A percentile compares a stretch with the other conserved stretches of the same genome.
phyloP scores from a whole-genome alignment of 2,888 invertebrate species.

The Drosophila greeni region DNA sequence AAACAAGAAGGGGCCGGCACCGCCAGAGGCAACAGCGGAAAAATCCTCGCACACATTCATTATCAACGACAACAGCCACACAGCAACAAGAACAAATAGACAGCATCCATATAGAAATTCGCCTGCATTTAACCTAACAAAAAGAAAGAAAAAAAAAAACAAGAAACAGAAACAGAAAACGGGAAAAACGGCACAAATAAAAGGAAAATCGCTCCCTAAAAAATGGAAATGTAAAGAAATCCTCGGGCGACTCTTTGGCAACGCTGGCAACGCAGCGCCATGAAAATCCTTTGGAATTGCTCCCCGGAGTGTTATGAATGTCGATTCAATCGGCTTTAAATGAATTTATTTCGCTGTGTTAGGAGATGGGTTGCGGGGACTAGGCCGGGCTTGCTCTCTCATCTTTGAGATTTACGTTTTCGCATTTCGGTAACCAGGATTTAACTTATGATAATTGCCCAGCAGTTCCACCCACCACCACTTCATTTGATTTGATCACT shows the following conservation, averaged over 20 bases:
- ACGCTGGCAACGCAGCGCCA: slow-evolving; percentile 55
- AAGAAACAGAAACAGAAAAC: slow-evolving; percentile 21
- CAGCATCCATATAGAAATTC: slow-evolving; percentile 53
- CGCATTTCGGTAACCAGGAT: slow-evolving; percentile 22
- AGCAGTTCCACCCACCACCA: neutral
- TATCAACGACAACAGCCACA: slow-evolving; percentile 58
- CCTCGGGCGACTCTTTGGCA: slow-evolving; percentile 64
- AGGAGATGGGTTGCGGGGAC: slow-evolving; percentile 8
- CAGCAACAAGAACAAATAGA: slow-evolving; percentile 44
- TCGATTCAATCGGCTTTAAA: slow-evolving; percentile 76
- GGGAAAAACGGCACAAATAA: slow-evolving; percentile 36
- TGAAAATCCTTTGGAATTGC: slow-evolving; percentile 76
- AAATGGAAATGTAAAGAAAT: slow-evolving; percentile 70
- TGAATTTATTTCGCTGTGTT: slow-evolving; percentile 75
- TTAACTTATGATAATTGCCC: slow-evolving; percentile 21
- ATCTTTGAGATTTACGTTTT: slow-evolving; percentile 18
- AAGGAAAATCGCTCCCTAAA: slow-evolving; percentile 46
- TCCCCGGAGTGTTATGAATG: slow-evolving; percentile 77
- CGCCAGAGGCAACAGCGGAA: slow-evolving; percentile 47
- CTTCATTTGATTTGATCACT: neutral
- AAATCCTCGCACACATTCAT: slow-evolving; percentile 62
- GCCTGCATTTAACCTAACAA: slow-evolving; percentile 62
- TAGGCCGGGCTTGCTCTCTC: slow-evolving; percentile 5
- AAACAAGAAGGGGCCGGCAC: slow-evolving; percentile 2
- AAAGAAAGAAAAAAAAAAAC: slow-evolving; percentile 24